A percentile compares a stretch with the other conserved stretches of the same genome.
phyloP scores from a whole-genome alignment of 2,797 vertebrate genomes.

The Cephalopachus bancanus region DNA sequence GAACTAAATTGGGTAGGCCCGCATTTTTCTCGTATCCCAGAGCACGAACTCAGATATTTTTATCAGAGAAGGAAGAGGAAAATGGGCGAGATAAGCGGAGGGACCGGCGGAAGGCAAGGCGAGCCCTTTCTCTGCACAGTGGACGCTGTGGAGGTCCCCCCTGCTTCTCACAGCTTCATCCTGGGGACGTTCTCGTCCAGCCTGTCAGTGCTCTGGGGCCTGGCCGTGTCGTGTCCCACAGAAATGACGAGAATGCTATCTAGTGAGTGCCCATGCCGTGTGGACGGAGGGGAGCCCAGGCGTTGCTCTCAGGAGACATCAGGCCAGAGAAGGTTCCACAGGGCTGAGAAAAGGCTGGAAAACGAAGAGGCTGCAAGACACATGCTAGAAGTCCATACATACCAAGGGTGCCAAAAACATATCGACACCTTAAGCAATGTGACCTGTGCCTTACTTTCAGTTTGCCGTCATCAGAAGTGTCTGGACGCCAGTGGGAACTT shows the following conservation, averaged over 20 bases:
- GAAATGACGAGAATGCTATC: neutral
- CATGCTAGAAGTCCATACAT: neutral
- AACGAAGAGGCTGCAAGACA: neutral
- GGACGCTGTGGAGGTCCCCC: no score
- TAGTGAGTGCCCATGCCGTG: neutral
- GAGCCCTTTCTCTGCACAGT: neutral
- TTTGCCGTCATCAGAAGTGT: no score
- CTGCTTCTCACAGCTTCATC: neutral
- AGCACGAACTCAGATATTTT: conserved; percentile 77
- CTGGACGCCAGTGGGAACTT: no score
- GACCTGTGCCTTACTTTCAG: no score
- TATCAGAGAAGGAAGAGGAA: conserved; percentile 50
- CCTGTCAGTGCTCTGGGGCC: neutral
- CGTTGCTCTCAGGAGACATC: neutral
- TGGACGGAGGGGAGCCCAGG: no score
- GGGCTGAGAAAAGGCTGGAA: conserved; percentile 13
- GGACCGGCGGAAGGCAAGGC: conserved; percentile 44
- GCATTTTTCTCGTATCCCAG: conserved; percentile 67
- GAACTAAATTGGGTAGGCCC: conserved; percentile 62
- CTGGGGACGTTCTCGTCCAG: no score
- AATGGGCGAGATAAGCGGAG: conserved; percentile 52
- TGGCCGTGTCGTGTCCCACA: neutral
- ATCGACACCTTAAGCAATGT: no score
- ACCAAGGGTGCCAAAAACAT: no score
- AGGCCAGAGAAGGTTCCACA: neutral